Percentiles rank a stretch among this genome's conserved stretches.
phyloP scores from a whole-genome alignment of 2,113 vertebrate species.

The Arizona elegans region DNA sequence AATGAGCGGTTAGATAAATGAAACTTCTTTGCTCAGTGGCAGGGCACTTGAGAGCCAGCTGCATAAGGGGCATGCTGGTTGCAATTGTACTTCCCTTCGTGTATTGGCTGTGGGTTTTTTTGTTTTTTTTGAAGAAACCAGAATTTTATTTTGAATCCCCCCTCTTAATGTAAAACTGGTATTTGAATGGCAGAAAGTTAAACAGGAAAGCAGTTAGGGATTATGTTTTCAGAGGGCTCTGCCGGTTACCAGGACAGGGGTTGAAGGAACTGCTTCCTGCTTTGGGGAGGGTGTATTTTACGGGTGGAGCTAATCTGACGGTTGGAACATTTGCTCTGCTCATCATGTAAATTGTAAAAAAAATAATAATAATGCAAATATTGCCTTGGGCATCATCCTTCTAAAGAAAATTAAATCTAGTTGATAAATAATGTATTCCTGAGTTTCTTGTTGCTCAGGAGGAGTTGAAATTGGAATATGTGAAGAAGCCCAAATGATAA shows the following conservation, averaged over 20 bases:
- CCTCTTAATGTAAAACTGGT: not conserved
- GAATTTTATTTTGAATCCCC: not conserved
- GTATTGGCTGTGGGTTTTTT: not conserved
- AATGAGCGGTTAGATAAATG: not conserved
- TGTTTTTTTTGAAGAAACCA: not conserved
- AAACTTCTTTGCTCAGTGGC: not conserved
- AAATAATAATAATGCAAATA: not conserved
- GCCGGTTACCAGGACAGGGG: not conserved
- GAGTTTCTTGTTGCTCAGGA: not conserved
- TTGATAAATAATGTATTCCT: not conserved
- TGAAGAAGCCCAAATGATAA: not conserved
- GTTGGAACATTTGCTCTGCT: not conserved
- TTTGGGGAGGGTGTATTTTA: not conserved
- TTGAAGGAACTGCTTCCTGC: not conserved
- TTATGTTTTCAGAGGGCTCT: not conserved
- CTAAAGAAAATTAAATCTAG: not conserved
- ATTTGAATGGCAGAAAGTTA: not conserved
- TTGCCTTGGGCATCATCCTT: not conserved
- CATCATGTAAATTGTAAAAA: not conserved
- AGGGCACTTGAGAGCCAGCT: not conserved
- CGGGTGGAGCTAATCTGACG: not conserved
- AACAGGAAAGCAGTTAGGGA: not conserved
- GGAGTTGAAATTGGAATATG: not conserved
- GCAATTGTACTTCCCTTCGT: not conserved
- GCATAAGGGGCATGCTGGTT: not conserved